Evolutionary conservation across 2,113 vertebrate species (phyloP).

Genomic region (Tychaedon coryphoeus): DNA sequence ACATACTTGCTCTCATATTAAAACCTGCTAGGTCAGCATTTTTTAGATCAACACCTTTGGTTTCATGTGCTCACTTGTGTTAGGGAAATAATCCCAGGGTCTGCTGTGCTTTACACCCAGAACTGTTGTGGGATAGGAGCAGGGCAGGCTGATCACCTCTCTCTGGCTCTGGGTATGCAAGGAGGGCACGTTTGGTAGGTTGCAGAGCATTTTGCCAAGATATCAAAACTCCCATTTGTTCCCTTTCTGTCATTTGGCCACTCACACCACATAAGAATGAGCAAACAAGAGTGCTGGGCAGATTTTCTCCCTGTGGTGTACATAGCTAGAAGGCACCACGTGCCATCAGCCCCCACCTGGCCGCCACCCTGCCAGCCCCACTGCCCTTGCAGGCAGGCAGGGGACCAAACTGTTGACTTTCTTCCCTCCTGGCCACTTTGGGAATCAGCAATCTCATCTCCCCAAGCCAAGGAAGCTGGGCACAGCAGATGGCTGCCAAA

Average conservation of each 20-base stretch:
- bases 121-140: fast-evolving
- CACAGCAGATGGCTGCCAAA: not conserved
- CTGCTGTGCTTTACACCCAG: not conserved
- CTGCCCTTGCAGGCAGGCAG: fast-evolving
- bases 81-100: not conserved
- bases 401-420: not conserved
- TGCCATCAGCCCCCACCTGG: not conserved
- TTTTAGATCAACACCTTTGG: not conserved
- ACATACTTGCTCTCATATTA: not conserved
- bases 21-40: not conserved
- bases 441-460: not conserved
- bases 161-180: not conserved
- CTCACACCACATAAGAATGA: not conserved
- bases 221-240: not conserved
- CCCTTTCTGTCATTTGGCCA: not conserved
- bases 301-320: not conserved
- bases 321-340: not conserved
- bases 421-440: not conserved
- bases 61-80: not conserved
- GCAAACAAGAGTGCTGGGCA: not conserved
- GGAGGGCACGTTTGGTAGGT: not conserved
- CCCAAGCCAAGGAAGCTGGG: not conserved
- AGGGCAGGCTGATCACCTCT: fast-evolving
- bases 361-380: not conserved
- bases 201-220: not conserved